Conservation (phyloP, 2,113 vertebrate species). For the Odontophorus gujanensis region DNA sequence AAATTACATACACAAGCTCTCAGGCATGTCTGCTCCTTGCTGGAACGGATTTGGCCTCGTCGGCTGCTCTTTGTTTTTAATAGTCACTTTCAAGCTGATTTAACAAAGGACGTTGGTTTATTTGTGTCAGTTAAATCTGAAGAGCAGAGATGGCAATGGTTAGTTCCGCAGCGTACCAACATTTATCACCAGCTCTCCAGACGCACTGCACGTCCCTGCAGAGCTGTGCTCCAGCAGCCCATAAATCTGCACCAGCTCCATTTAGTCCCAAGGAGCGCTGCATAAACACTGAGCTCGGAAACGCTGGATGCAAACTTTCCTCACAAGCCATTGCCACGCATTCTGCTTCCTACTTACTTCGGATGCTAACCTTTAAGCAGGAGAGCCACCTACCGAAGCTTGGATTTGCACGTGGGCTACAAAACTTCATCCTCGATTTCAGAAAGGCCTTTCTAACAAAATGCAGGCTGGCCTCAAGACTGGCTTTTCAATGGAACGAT, state of each 20-base stretch:
- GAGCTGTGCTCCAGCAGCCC: neutral
- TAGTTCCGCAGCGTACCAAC: rapidly evolving
- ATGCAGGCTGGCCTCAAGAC: neutral
- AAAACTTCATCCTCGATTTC: neutral
- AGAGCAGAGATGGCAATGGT: neutral
- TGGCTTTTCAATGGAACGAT: neutral
- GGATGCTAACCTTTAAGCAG: neutral
- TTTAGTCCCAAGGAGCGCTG: neutral
- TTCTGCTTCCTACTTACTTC: neutral
- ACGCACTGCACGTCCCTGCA: rapidly evolving
- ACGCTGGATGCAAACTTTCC: neutral
- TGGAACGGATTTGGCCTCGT: neutral
- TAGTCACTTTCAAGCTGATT: neutral
- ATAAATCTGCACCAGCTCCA: neutral
- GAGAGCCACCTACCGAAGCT: neutral
- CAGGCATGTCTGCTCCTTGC: neutral
- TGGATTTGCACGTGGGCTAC: neutral
- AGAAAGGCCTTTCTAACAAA: neutral
- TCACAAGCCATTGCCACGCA: neutral
- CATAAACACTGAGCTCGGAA: neutral
- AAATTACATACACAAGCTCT: neutral
- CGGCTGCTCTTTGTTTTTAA: neutral
- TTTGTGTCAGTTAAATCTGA: neutral
- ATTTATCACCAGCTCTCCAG: neutral
- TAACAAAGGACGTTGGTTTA: neutral